Evolutionary conservation across 2,797 vertebrate species (phyloP), one percentile per base, ranked within the genome.

Genomic region (Anguilla megastoma): DNA sequence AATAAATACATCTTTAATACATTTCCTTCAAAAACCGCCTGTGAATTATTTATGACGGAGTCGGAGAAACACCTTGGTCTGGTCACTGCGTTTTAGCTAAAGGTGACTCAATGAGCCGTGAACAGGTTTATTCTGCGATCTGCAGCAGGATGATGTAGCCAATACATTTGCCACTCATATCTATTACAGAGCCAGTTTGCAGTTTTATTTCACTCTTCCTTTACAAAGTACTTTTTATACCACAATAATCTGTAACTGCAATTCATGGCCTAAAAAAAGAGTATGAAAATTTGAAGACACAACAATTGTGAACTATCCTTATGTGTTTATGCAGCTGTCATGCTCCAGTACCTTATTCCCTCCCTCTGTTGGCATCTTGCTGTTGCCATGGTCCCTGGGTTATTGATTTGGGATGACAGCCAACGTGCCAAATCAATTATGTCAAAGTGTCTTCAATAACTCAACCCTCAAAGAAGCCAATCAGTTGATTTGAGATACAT

Each of bases 381-480:
- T 79, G 74, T 74, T 30, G 30, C 74, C 21, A 60, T 33, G 33
- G 41, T 71, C 4, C 85, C 71, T 74, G 41, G 66, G 45, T 6
- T 87, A 95, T 93, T 48, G 93, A 95, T 94, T 86, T 27, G 27
- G 83, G 90, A 89, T 82, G 88, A 93, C 90, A 85, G 89, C 88
- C 82, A 1, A 84, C 85, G 87, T 92, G 83, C 85, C 86, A 85
- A 88, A 93, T 93, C 87, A 90, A 93, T 94, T 91, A 85, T 89
- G 50, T 83, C 86, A 91, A 90, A 88, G 89, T 89, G 85, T 91
- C 85, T 76, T 79, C 5, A 76, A 76, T 76, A 33, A 76, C 30
- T 12, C 14, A 36, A 9, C 33, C 33, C 27, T 76, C 33, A 79
- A 36, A 41, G 33, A 79, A 18, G 74, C 74, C 74, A 4, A 41